Base-by-base conservation (phyloP, 2,888 invertebrate species). In the Adelphocoris suturalis region DNA sequence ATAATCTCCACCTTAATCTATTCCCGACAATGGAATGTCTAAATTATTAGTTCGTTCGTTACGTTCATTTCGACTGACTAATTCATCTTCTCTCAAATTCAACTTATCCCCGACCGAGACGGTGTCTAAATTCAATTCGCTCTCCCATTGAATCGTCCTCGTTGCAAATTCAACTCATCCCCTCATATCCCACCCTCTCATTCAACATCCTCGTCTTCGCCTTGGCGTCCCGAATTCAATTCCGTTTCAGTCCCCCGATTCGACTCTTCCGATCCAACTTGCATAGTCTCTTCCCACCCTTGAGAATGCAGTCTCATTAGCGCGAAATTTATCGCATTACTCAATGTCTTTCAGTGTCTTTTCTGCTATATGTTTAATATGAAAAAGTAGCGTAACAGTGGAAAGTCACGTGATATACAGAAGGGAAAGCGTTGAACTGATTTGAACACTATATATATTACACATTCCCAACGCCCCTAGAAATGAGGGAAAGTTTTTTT, bases 31-130 rank as follows among this genome's bases (percentile, higher is more conserved):
- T 4, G 37, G 37, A 37, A 37, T 37, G 7, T 37, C 37, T 37
- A 37, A 2, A 37, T 37, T 37, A 2, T 37, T 37, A 4, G 37
- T 37, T 37, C 37, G 7, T 12, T 57, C 57, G n/a, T n/a, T n/a
- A n/a, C 57, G 16, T 57, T 7, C n/a, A 57, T 57, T 57, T n/a
- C n/a, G 57, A 12, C 7, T 13, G n/a, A n/a, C n/a, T 57, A 57
- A 57, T 57, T 57, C 57, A 57, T 57, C n/a, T 57, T 57, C 57
- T 57, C n/a, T n/a, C 57, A 13, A 57, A 57, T 57, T 57, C 57
- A 57, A 57, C 57, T 57, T 14, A 57, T n/a, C 57, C 57, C 5
- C 16, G 7, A 0, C 57, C 57, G n/a, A 7, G 7, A n/a, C 57
- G n/a, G 5, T 16, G 57, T 57, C 16, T 57, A 57, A 57, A 57